A percentile compares a stretch with the other conserved stretches of the same genome.
Evolutionary conservation across 2,113 vertebrate genomes (phyloP).

Genomic region (Bujurquina vittata): DNA sequence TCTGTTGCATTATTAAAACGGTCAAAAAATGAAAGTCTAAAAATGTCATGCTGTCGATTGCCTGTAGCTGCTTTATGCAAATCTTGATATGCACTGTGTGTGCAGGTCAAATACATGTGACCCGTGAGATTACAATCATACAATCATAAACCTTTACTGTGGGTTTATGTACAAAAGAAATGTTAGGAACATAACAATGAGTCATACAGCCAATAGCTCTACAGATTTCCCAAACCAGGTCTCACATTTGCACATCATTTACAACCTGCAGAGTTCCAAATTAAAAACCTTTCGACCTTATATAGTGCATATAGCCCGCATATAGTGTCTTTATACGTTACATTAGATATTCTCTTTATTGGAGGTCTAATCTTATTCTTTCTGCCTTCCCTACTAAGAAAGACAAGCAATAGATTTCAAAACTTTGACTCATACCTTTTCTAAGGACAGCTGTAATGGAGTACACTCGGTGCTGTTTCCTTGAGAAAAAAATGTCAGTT

Average conservation of each 20-base stretch:
- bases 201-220: background rate
- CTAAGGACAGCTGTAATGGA: slow-evolving; percentile 13
- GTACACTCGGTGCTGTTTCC: slow-evolving; percentile 19
- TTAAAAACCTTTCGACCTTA: background rate
- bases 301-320: background rate
- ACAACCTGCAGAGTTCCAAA: background rate
- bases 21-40: background rate
- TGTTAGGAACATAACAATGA: background rate
- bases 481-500: slow-evolving; percentile 32
- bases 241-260: background rate
- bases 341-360: background rate
- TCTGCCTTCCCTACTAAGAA: background rate
- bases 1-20: background rate
- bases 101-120: slow-evolving; percentile 2
- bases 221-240: background rate
- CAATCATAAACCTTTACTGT: background rate
- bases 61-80: background rate
- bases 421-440: slow-evolving; percentile 16
- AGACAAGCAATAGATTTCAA: slow-evolving; percentile 17
- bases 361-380: background rate
- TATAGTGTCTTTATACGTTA: background rate
- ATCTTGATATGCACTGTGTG: slow-evolving; percentile 1
- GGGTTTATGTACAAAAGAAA: background rate
- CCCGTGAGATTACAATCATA: background rate
- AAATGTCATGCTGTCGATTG: background rate